Percentiles rank a stretch among this genome's conserved stretches.
These are phyloP conservation scores for Saxidomus purpurata DNA, from an alignment of 1,140 invertebrate species.

Conservation along the genomic window DNA sequence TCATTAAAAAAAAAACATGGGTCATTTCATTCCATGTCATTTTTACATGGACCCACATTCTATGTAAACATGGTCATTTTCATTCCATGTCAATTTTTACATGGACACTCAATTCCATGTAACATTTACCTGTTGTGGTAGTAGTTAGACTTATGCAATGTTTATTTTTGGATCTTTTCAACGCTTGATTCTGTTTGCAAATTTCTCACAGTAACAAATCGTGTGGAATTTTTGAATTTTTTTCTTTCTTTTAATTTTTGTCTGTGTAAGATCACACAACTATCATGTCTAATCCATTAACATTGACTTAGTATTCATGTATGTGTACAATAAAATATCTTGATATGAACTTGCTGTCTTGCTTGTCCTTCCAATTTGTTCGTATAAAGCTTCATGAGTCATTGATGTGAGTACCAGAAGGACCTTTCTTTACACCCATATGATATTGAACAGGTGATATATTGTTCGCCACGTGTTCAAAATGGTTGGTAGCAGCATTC, in stretches of 20 bases:
- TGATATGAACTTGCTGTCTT: constrained; percentile 38
- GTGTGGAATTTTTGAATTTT: constrained; percentile 38
- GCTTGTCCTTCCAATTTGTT: too few species aligned
- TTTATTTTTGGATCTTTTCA: constrained; percentile 42
- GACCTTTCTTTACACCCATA: too few species aligned
- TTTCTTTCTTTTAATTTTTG: constrained; percentile 39
- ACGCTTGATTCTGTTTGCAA: constrained; percentile 51
- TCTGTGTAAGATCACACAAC: constrained; percentile 21
- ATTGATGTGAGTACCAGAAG: too few species aligned
- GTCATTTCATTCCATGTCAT: constrained; percentile 24
- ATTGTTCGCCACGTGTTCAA: too few species aligned
- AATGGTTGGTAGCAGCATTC: too few species aligned
- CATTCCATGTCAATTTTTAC: constrained; percentile 12
- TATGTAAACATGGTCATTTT: not conserved
- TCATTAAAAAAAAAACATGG: not conserved
- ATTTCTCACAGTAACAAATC: constrained; percentile 30
- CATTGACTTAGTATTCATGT: constrained; percentile 69
- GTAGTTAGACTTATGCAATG: constrained; percentile 40
- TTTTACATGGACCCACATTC: not conserved
- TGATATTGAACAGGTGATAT: too few species aligned
- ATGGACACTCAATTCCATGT: constrained; percentile 8
- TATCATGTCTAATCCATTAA: constrained; percentile 61
- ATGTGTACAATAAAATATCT: constrained; percentile 69
- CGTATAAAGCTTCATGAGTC: too few species aligned
- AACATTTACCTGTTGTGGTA: not conserved